Evolutionary conservation across 2,888 invertebrate species (phyloP), one percentile per base, ranked within the genome.

Genomic region (Apamea anceps): DNA sequence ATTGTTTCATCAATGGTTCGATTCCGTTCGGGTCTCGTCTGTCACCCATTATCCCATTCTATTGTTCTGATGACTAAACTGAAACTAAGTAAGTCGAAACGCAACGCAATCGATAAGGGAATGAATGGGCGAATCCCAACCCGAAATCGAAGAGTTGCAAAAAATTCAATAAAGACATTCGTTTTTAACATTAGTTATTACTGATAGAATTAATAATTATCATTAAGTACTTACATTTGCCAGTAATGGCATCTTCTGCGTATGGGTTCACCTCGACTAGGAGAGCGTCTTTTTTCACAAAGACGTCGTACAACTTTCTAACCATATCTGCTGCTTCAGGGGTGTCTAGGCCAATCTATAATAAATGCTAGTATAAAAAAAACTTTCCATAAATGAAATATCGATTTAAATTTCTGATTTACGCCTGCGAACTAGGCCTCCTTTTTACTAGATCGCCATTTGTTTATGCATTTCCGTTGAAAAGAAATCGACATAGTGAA

Each of bases 251-350:
- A 95, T 99, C 99, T 95, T 99, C 99, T 57, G 99, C 99, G 92
- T 99, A 98, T 6, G 99, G 99, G 96, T 99, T 99, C 76, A 99
- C 98, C 97, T 99, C 99, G 92, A 99, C 98, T 81, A 99, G 96
- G 37, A 99, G 97, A 2, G 99, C 99, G 96, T 99, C 99, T 93
- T 99, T 99, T 92, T 98, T 98, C 13, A 98, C 94, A 93, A 99
- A 99, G 90, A 99, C 95, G 72, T 98, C 97, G 92, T 99, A 99
- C 96, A 99, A 97, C 91, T 98, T 98, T 87, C 98, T 95, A 70
- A 99, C 97, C 97, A 99, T 98, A 67, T 98, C 97, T 0, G 98
- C 97, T 66, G 99, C 98, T 90, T 98, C 97, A 15, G 98, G 97
- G 85, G 97, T 97, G 82, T 97, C 96, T 76, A 99, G 97, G 2